phyloP scores from a whole-genome alignment of 2,113 vertebrate genomes.

The Pterocles burchelli region DNA sequence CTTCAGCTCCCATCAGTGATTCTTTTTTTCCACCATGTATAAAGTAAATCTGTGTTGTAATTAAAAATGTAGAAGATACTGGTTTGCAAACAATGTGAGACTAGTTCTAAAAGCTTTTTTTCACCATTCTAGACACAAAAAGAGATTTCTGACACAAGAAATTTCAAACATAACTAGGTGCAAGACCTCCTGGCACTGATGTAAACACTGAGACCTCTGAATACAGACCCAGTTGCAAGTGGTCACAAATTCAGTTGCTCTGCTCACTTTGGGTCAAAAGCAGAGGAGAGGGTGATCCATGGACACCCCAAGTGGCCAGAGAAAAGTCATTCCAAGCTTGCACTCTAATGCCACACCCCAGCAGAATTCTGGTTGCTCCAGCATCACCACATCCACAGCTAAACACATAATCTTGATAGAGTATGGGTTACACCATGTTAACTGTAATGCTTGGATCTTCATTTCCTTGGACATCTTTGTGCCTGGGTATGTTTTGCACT shows the following conservation, averaged over 20 bases:
- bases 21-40: not conserved
- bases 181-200: not conserved
- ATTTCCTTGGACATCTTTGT: not conserved
- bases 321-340: not conserved
- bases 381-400: not conserved
- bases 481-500: not conserved
- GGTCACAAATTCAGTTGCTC: not conserved
- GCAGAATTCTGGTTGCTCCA: not conserved
- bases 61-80: not conserved
- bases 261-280: not conserved
- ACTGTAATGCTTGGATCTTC: not conserved
- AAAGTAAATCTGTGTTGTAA: not conserved
- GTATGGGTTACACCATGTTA: not conserved
- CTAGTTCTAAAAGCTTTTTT: not conserved
- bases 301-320: not conserved
- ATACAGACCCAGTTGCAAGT: not conserved
- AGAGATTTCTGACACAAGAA: not conserved
- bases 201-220: not conserved
- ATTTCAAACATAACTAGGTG: not conserved
- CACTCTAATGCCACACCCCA: accelerated
- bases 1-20: not conserved
- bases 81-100: not conserved
- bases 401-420: not conserved
- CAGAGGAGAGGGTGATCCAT: not conserved
- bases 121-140: not conserved